phyloP scores from a whole-genome alignment of 2,797 vertebrate genomes.

The Pangasius sanitwongsei region DNA sequence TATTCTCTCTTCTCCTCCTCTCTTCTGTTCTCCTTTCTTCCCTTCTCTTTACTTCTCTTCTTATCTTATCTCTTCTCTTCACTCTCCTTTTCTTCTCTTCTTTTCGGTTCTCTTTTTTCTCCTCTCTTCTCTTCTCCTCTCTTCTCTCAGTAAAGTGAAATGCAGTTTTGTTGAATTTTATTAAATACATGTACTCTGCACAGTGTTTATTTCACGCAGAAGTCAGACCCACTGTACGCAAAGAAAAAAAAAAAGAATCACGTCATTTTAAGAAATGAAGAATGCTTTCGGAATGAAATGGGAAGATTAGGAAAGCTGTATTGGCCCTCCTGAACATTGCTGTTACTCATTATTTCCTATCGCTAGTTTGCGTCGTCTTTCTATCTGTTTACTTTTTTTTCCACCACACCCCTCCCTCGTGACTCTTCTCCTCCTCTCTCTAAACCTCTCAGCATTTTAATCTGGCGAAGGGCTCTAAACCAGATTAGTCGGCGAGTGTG shows the following conservation, averaged over 20 bases:
- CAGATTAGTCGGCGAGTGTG: conserved; percentile 78
- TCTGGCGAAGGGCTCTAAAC: conserved; percentile 74
- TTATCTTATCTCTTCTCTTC: too few species aligned
- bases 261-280: too few species aligned
- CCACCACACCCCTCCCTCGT: conserved; percentile 15
- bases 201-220: too few species aligned
- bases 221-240: too few species aligned
- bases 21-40: background rate
- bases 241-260: too few species aligned
- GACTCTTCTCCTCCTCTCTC: conserved; percentile 48
- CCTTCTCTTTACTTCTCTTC: too few species aligned
- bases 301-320: background rate
- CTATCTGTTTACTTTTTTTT: background rate
- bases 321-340: background rate
- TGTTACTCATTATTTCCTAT: background rate
- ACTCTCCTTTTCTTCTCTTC: conserved; percentile 40
- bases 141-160: background rate
- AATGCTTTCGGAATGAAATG: background rate
- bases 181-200: too few species aligned
- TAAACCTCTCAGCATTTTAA: conserved; percentile 68
- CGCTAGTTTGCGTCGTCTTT: conserved; percentile 2
- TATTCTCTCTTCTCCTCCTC: background rate
- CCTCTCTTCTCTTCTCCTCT: background rate
- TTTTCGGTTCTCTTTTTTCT: background rate
- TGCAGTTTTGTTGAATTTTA: too few species aligned